A percentile compares a stretch with the other conserved stretches of the same genome.
Conservation (phyloP, 37 sponge, comb jelly and placozoan species). For the Lycopodina hypogea region DNA sequence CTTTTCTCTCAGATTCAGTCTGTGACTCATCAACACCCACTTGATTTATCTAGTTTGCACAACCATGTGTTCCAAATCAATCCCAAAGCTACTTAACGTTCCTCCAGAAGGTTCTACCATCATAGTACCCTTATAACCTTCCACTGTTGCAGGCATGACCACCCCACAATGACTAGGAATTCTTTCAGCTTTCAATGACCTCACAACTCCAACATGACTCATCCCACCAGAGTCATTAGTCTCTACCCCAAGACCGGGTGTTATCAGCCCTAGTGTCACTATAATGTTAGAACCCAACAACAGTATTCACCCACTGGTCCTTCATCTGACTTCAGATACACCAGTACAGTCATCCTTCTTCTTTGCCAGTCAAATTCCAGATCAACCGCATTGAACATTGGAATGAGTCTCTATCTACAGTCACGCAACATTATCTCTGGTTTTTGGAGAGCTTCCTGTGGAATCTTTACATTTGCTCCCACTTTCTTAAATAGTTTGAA, state of each 20-base stretch:
- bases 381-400: background rate
- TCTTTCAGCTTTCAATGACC: background rate
- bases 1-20: too few species aligned
- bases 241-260: conserved; percentile 1
- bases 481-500: conserved; percentile 26
- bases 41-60: background rate
- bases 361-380: background rate
- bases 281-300: conserved; percentile 3
- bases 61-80: background rate
- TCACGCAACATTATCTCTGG: conserved; percentile 14
- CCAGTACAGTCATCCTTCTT: background rate
- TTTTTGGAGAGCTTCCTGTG: background rate
- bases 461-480: background rate
- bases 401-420: conserved; percentile 17
- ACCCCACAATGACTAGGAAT: conserved; percentile 11
- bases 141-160: background rate
- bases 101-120: background rate
- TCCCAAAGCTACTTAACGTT: background rate
- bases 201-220: background rate
- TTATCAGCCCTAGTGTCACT: conserved; percentile 25
- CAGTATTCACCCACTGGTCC: background rate
- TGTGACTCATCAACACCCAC: too few species aligned
- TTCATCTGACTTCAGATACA: conserved; percentile 10
- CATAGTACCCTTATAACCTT: background rate
- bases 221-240: background rate